Base-by-base conservation (phyloP, 1,140 invertebrate species). In the Drosophila novamexicana region DNA sequence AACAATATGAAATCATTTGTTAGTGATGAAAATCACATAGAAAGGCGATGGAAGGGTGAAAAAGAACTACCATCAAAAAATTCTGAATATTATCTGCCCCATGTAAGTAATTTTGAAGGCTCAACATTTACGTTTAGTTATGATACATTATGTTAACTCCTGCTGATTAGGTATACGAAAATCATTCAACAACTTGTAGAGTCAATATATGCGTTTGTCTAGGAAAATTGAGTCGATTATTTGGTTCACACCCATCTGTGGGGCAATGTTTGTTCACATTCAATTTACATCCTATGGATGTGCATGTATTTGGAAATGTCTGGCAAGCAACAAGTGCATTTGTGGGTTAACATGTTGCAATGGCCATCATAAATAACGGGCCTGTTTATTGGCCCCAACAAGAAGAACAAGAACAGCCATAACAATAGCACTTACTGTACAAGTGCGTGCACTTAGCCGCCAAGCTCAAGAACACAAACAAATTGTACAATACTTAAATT, bases 361-460 rank as follows among this genome's bases (percentile, higher is more conserved):
- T 67, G 61, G 53, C 52, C 54, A 22, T 59, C 79, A 79, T 86
- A 88, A 88, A 88, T 88, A 77, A 86, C 62, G 72, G 69, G 76
- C 12, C 83, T 68, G 62, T 69, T 86, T 79, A 88, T 86, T 69
- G 80, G 79, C 65, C 56, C 56, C 69, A 62, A 54, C 42, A 67
- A 66, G 36, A 40, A 66, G 34, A 40, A 61, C 34, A 53, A 45
- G 18, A 57, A 34, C 49, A 79, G 79, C 49, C 67, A 40, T 69
- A 77, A 72, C 75, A 70, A 34, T 32, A 67, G 66, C 82, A 86
- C 82, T 86, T 77, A 79, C 68, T 73, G 62, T 45, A 86, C 53
- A 82, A 79, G 82, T 79, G 82, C 70, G 67, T 81, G 82, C 82
- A 85, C 82, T 85, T 86, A 81, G 67, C 71, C 75, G 58, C 67